A percentile compares a stretch with the other conserved stretches of the same genome.
Conservation (phyloP, 2,797 vertebrate species). For the Hoplostethus mediterraneus region DNA sequence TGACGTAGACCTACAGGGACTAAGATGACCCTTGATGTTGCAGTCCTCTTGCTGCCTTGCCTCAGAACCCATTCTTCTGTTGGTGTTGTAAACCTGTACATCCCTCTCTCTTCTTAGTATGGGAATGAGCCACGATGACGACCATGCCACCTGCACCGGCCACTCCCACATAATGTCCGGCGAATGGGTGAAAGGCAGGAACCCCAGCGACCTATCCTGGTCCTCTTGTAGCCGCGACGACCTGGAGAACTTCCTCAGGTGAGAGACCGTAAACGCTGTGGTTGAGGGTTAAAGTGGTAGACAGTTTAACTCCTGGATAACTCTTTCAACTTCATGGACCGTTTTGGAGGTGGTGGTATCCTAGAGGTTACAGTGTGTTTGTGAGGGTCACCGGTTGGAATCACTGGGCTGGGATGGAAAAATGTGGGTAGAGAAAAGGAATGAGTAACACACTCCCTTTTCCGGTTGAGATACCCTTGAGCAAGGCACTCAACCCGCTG, state of each 20-base stretch:
- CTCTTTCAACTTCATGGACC: too few relatives aligned
- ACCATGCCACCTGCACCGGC: constrained; percentile 90
- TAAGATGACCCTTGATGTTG: neutral
- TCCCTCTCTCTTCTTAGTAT: constrained; percentile 81
- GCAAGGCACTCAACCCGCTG: too few relatives aligned
- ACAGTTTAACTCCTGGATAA: too few relatives aligned
- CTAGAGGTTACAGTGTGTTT: too few relatives aligned
- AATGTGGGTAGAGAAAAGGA: too few relatives aligned
- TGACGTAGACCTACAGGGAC: neutral
- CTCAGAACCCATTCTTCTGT: neutral
- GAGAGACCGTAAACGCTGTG: constrained; percentile 50
- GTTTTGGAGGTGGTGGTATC: too few relatives aligned
- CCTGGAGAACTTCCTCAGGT: constrained; percentile 97
- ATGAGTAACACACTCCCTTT: too few relatives aligned
- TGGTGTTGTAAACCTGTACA: neutral
- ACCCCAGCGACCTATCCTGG: constrained; percentile 97
- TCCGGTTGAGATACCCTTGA: too few relatives aligned
- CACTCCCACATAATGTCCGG: constrained; percentile 98
- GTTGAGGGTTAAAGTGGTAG: neutral
- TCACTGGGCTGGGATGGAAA: too few relatives aligned
- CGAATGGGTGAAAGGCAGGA: constrained; percentile 98
- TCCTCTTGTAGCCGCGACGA: constrained; percentile 95
- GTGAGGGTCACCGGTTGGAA: too few relatives aligned
- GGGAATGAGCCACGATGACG: constrained; percentile 98
- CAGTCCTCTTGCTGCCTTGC: neutral